Percentiles rank a stretch among this genome's conserved stretches.
phyloP scores from a whole-genome alignment of 1,140 invertebrate genomes.

The Lordiphosa stackelbergi region DNA sequence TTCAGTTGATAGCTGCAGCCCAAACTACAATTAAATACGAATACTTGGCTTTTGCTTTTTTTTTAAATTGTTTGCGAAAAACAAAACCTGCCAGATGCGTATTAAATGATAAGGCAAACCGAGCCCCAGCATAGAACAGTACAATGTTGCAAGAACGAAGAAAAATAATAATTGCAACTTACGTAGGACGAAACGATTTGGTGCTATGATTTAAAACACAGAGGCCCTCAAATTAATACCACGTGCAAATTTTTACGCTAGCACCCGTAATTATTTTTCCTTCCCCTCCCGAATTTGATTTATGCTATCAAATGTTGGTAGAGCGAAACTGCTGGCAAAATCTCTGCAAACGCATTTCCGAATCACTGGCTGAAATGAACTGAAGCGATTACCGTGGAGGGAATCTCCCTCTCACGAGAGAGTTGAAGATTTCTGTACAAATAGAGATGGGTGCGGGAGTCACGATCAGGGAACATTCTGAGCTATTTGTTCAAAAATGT shows the following conservation, averaged over 20 bases:
- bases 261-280: slow-evolving; percentile 57
- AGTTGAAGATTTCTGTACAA: too few species aligned
- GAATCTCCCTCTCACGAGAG: too few species aligned
- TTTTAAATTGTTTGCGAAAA: slow-evolving; percentile 42
- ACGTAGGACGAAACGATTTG: slow-evolving; percentile 16
- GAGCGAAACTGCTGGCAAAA: too few species aligned
- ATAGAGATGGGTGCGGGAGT: too few species aligned
- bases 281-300: slow-evolving; percentile 40
- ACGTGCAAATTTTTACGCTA: slow-evolving; percentile 48
- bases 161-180: slow-evolving; percentile 40
- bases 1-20: slow-evolving; percentile 29
- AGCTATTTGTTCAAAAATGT: too few species aligned
- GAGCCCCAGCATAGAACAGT: slow-evolving; percentile 14
- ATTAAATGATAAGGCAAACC: slow-evolving; percentile 45
- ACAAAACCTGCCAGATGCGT: slow-evolving; percentile 39
- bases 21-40: slow-evolving; percentile 41
- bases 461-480: too few species aligned
- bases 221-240: slow-evolving; percentile 34
- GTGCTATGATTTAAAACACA: slow-evolving; percentile 11
- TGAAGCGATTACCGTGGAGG: too few species aligned
- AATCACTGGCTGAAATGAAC: too few species aligned
- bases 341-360: too few species aligned
- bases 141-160: slow-evolving; percentile 13
- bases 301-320: slow-evolving; percentile 35
- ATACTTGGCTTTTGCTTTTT: background rate